Evolutionary conservation across 2,888 invertebrate species (phyloP), one percentile per base, ranked within the genome.

Genomic region (Cheiracanthium punctorium): DNA sequence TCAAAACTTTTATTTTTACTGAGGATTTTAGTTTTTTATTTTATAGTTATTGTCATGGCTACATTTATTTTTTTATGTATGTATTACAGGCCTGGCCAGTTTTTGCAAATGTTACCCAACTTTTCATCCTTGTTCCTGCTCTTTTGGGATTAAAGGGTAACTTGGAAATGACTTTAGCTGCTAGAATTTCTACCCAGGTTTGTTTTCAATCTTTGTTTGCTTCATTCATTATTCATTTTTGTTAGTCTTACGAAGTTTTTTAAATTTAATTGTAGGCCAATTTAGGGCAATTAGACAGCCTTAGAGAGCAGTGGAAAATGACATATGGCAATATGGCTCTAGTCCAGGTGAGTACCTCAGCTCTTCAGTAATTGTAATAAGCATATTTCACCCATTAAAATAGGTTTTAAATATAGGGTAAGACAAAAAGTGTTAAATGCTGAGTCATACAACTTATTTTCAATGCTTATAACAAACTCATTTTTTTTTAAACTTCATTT

Each of bases 81-180:
- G 32, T n/a, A 30, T 71, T 58, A n/a, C n/a, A 88, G 92, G 92
- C 93, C 80, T 93, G 93, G 93, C 90, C 90, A 37, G 89, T 89
- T 17, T 89, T 89, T 75, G 29, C 65, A 29, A 88, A 86, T 29
- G 87, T 89, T 24, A 82, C 81, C 10, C 88, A 88, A 33, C 76
- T 89, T n/a, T 84, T 88, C 82, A 82, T 81, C 82, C 69, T 88
- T 82, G 74, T 89, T 65, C 84, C 82, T 30, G 77, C 93, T 1
- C 90, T 93, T 71, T 91, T 93, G 20, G 93, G 93, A 0, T 91
- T 93, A 43, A 93, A 93, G 90, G 93, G 93, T n/a, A 93, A 93
- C 90, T 90, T 93, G 58, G 93, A 93, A 90, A 93, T 93, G 93
- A 93, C 93, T 5, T 90, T 94, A 74, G 93, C 93, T 20, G 93